Conservation (phyloP, 2,113 vertebrate genomes). For the Okapia johnstoni region DNA sequence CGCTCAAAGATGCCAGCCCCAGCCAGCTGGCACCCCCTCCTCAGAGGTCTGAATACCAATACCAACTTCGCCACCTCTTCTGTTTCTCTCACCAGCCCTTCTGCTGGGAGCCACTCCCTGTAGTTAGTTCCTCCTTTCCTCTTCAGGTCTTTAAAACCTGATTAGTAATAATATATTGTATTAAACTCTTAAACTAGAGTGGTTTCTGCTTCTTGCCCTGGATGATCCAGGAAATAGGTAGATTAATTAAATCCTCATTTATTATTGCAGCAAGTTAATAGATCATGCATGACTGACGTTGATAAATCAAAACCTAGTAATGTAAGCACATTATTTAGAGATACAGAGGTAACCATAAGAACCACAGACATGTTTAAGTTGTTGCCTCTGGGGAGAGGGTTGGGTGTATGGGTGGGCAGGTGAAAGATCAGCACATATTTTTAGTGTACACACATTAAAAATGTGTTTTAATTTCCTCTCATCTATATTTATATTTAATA, state of each 20-base stretch:
- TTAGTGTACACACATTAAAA: neutral
- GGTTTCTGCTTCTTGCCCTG: neutral
- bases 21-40: too few species aligned
- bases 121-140: neutral
- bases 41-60: neutral
- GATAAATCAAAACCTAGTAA: neutral
- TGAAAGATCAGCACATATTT: neutral
- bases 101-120: neutral
- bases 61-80: fast-evolving
- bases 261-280: neutral
- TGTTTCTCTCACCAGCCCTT: neutral
- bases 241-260: neutral
- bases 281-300: neutral
- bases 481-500: neutral
- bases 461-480: neutral
- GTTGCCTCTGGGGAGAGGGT: neutral
- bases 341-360: neutral
- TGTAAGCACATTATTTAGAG: neutral
- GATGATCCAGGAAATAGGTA: neutral
- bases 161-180: neutral
- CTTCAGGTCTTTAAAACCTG: neutral
- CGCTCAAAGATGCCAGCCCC: neutral
- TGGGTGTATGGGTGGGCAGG: neutral
- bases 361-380: neutral
- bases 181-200: neutral